Conservation (phyloP, 2,888 invertebrate species). For the Aphidius colemani region DNA sequence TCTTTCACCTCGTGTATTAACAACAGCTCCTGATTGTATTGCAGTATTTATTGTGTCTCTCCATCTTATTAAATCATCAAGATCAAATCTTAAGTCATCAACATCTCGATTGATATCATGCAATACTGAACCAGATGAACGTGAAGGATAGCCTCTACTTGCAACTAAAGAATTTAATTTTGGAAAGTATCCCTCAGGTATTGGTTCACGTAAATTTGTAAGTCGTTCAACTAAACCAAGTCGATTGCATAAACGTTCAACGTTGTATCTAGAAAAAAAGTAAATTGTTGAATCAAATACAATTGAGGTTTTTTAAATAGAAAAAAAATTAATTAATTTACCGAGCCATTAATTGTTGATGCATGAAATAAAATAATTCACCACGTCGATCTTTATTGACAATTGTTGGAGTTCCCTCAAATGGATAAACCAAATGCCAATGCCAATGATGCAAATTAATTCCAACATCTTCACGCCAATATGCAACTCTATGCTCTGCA, state of each 20-base stretch:
- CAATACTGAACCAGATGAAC: constrained; percentile 65
- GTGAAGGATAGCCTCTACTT: constrained; percentile 76
- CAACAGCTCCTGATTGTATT: constrained; percentile 68
- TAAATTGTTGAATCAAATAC: no score
- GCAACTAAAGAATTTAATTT: constrained; percentile 80
- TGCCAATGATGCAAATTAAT: constrained; percentile 91
- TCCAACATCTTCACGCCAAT: constrained; percentile 85
- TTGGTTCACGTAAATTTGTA: constrained; percentile 71
- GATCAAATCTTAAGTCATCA: constrained; percentile 70
- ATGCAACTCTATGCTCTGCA: constrained; percentile 79
- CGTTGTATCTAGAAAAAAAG: constrained; percentile 79
- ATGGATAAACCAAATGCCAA: constrained; percentile 88
- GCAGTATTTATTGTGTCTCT: constrained; percentile 74
- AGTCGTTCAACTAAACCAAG: constrained; percentile 68
- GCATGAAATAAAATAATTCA: constrained; percentile 82
- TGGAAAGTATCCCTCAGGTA: constrained; percentile 81
- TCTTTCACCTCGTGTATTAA: constrained; percentile 65
- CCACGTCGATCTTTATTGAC: constrained; percentile 78
- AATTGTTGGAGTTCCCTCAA: constrained; percentile 68
- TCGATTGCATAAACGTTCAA: constrained; percentile 76
- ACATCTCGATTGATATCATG: constrained; percentile 70
- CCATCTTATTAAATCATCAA: constrained; percentile 78
- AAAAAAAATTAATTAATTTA: constrained; percentile 31
- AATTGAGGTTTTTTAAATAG: no score
- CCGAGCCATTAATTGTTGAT: constrained; percentile 73